Conservation (phyloP, 2,113 vertebrate genomes). For the Phalacrocorax pelagicus region DNA sequence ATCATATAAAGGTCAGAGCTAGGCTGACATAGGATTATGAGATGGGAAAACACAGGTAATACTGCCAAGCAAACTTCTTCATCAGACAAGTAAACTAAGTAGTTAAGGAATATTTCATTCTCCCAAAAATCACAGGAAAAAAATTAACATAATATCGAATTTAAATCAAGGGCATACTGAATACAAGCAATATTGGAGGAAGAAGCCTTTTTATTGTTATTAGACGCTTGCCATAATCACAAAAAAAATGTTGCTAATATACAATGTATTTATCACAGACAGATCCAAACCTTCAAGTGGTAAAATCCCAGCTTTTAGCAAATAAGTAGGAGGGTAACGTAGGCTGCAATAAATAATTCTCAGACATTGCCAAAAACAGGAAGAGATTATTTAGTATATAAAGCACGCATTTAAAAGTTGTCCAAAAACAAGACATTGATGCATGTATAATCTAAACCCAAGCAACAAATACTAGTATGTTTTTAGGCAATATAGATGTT, state of each 20-base stretch:
- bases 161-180: not conserved
- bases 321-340: not conserved
- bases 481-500: not conserved
- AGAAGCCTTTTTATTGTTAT: not conserved
- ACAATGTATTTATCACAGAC: not conserved
- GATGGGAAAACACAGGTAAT: not conserved
- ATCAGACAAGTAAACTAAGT: not conserved
- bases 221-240: not conserved
- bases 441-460: not conserved
- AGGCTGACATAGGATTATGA: not conserved
- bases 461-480: not conserved
- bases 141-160: not conserved
- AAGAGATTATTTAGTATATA: not conserved
- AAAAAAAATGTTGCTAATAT: not conserved
- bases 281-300: not conserved
- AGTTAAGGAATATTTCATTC: not conserved
- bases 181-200: not conserved
- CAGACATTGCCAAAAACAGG: not conserved
- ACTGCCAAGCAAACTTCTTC: not conserved
- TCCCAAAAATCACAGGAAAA: not conserved
- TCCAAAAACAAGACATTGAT: not conserved
- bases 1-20: conserved; percentile 40
- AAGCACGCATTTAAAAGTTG: not conserved
- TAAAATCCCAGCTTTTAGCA: not conserved
- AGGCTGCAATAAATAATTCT: conserved; percentile 1